Evolutionary conservation across 2,113 vertebrate genomes (phyloP), one percentile per base, ranked within the genome.

Genomic region (Diphyllodes magnificus): DNA sequence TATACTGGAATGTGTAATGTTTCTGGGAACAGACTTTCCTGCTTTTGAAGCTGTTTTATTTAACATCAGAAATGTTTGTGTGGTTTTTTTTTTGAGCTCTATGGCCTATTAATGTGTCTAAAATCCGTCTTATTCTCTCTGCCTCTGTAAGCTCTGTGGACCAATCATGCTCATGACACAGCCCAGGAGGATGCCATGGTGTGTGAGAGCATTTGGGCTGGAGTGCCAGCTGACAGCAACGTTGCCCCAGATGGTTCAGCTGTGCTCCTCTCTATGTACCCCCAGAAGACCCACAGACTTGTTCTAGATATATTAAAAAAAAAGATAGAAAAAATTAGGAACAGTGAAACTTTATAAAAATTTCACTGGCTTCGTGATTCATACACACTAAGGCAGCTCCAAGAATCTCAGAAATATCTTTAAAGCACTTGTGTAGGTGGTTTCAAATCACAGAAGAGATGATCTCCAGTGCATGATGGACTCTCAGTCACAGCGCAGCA

Each of bases 401-500:
- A 81, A 54, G 65, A 86, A 92, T 94, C 86, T 81, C 83, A 90
- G 73, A 68, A 85, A 76, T 45, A 70, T 31, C 64, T 83, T 66
- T 82, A 44, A 90, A 84, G 60, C 40, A 47, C 30, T 53, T 1
- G 2, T 78, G 76, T 63, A 87, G 86, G 53, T 89, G 47, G 86
- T 89, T 94, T 98, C 96, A 97, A 95, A 92, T 98, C 90, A 90
- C 71, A 16, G 23, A 66, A 75, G 17, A 86, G 75, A 75, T 13
- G 42, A 77, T 51, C 35, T 95, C 63, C 87, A 90, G 85, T 84
- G 30, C 50, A 22, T 82, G 64, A 86, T 87, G 81, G 81, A 70
- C 65, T 95, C 59, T 78, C 56, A 84, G 77, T 82, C 82, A 59
- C 56, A 81, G 39, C 13, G n/a, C 16, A 15, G 24, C 72, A 89